Evolutionary conservation across 1,140 invertebrate species (phyloP).

Genomic region (Orius laevigatus): DNA sequence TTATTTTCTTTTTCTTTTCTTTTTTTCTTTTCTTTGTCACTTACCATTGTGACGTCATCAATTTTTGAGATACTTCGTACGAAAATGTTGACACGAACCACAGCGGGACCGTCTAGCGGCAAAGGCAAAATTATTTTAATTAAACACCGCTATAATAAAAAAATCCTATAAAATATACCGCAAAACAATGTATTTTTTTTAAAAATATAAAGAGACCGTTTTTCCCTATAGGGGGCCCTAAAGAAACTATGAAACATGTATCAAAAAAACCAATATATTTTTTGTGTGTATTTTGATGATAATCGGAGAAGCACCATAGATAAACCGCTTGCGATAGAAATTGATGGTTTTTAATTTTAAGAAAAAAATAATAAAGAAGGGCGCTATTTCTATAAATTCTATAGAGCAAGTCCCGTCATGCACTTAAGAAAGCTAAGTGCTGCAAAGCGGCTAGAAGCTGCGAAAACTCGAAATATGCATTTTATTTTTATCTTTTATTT

Average conservation of each 20-base stretch:
- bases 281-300: background rate
- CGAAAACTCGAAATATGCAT: background rate
- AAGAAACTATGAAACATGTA: slow-evolving; percentile 13
- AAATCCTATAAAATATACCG: no score
- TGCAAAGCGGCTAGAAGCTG: slow-evolving; percentile 10
- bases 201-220: slow-evolving; percentile 1
- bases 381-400: slow-evolving; percentile 1
- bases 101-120: slow-evolving; percentile 66
- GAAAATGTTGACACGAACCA: slow-evolving; percentile 91
- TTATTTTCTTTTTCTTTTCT: slow-evolving; percentile 1
- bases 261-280: background rate
- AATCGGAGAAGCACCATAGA: no score
- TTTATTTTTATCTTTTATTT: no score
- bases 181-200: slow-evolving; percentile 1
- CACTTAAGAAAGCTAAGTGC: slow-evolving; percentile 11
- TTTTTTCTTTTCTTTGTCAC: slow-evolving; percentile 29
- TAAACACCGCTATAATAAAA: no score
- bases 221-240: background rate
- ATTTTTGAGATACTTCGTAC: slow-evolving; percentile 96
- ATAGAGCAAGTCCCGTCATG: slow-evolving; percentile 9
- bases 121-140: background rate
- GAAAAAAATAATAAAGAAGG: background rate
- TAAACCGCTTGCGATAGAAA: background rate
- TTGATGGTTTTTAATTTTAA: background rate
- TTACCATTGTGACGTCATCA: slow-evolving; percentile 97